These are phyloP conservation scores for Apodemia duryi DNA, from an alignment of 2,888 invertebrate species.

Conservation along the genomic window DNA sequence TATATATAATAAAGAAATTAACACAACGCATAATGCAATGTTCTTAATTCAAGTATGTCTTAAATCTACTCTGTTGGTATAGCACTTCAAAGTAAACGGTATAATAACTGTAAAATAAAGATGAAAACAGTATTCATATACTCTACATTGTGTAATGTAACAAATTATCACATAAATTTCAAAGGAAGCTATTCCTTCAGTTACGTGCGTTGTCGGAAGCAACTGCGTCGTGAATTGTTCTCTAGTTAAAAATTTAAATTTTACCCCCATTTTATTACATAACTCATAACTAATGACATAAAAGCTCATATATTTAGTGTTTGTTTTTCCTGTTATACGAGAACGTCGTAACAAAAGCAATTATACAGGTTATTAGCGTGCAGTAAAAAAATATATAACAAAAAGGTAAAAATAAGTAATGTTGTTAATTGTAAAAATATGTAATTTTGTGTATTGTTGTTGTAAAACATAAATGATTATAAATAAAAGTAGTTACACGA, in stretches of 20 bases:
- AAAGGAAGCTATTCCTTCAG: constrained; percentile 42
- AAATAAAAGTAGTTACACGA: background rate
- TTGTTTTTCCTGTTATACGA: background rate
- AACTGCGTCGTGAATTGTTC: constrained; percentile 62
- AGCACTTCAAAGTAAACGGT: no score
- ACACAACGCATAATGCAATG: no score
- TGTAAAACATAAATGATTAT: background rate
- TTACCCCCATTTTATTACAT: constrained; percentile 39
- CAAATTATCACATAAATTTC: constrained; percentile 37
- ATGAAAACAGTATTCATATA: background rate
- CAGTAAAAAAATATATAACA: background rate
- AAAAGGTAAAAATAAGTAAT: background rate
- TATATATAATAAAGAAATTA: no score
- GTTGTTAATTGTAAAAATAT: background rate
- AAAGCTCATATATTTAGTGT: constrained; percentile 12
- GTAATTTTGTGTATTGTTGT: no score
- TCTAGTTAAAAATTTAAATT: constrained; percentile 51
- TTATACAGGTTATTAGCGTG: background rate
- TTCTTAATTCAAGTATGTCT: no score
- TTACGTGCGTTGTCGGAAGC: constrained; percentile 60
- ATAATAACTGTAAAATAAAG: background rate
- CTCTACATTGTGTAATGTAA: constrained; percentile 25
- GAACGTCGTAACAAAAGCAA: background rate
- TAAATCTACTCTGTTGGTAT: no score
- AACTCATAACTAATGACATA: constrained; percentile 29